Base-by-base conservation (phyloP, 2,113 vertebrate genomes). In the Anguilla japonica region DNA sequence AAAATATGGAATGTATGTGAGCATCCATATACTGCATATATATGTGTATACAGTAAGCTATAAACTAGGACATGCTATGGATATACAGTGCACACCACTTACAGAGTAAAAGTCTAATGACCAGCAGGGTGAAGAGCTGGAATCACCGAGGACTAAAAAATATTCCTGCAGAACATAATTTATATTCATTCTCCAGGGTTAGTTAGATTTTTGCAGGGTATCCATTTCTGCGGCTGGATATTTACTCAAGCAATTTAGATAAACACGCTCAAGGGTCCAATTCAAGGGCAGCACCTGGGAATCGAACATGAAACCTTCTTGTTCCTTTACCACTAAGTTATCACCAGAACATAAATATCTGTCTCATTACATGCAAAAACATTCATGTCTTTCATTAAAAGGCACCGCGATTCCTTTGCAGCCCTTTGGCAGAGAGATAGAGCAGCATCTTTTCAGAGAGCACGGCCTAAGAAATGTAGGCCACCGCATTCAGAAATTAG, bases 401-500 rank as follows among this genome's bases (percentile, higher is more conserved):
- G 71, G 84, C 14, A 53, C 20, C 16, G 4, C 14, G 0, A 29
- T 15, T 71, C 67, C 41, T 84, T 39, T 79, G 9, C 15, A 26
- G 78, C 78, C 60, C 60, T 67, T 67, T 26, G 60, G 60, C 60
- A 67, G 18, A 26, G 60, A 39, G 78, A 79, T 79, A 79, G 60
- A 20, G n/a, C 78, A 79, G 78, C 46, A 41, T 15, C 50, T 71
- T 80, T 16, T 57, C 29, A 22, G n/a, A 81, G 75, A 57, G 50
- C 46, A 57, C 39, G 88, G 91, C 89, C 75, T 84, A 39, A 85
- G 88, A 88, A 91, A 89, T 91, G 87, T 82, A 82, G 83, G 85
- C 79, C 88, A 90, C 78, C 43, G 71, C 53, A 84, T 78, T 86
- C 75, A 88, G 91, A 91, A 89, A 94, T 89, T 89, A 92, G 93